Base-by-base conservation (phyloP, 2,797 vertebrate species). In the Urophycis tenuis region DNA sequence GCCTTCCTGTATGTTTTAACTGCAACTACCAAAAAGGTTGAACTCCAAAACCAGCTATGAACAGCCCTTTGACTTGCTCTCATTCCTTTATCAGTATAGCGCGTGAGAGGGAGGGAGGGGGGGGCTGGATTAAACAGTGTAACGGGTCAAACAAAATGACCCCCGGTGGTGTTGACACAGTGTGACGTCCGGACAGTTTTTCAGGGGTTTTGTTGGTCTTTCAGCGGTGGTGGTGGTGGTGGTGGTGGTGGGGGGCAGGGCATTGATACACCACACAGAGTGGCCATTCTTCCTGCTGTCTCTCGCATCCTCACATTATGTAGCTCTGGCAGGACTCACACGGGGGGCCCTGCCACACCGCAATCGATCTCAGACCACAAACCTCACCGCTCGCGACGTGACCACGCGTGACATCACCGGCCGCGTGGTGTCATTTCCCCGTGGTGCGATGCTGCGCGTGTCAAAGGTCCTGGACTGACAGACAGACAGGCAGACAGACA, bases 71-170 rank as follows among this genome's bases (percentile, higher is more conserved):
- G 30, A 30, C 22, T 31, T 10, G 29, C 29, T 69, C n/a, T 70
- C 81, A 45, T 82, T 87, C 85, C 83, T 75, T 73, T 83, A 79
- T 79, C 83, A 64, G 84, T 85, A 77, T 72, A n/a, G n/a, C n/a
- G n/a, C n/a, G n/a, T n/a, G n/a, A n/a, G n/a, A n/a, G n/a, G 25
- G 32, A 78, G 73, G 69, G 1, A 81, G 79, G 83, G 77, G 83
- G 81, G 84, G 80, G 86, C 87, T 85, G 87, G 89, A 89, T 90
- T 87, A 87, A 89, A 89, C 83, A 85, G 85, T 88, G 87, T 91
- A 91, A 90, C 90, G 88, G 91, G 86, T 92, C 88, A 88, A 85
- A 89, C 89, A 49, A 87, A 90, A 92, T 89, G 85, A 89, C 88
- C 84, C 81, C 71, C 81, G 85, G 82, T 79, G 33, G 84, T 87